phyloP scores from a whole-genome alignment of 1,140 invertebrate genomes.

The Lordiphosa collinella region DNA sequence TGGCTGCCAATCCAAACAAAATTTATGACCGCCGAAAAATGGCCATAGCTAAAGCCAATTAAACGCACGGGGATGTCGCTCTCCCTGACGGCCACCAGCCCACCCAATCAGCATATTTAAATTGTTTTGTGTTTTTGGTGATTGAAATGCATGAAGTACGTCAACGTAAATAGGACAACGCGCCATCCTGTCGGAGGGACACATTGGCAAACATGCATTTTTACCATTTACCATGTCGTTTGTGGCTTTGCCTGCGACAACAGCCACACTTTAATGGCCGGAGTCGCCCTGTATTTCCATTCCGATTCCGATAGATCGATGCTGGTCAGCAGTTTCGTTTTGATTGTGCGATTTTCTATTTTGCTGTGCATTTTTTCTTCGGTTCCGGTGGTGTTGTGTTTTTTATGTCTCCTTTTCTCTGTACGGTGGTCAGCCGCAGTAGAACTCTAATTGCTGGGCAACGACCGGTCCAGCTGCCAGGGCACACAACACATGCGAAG shows the following conservation, averaged over 20 bases:
- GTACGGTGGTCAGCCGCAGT: constrained; percentile 48
- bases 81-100: constrained; percentile 10
- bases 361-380: constrained; percentile 57
- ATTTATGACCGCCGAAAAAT: constrained; percentile 52
- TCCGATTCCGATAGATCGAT: constrained; percentile 37
- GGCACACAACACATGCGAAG: constrained; percentile 44
- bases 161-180: constrained; percentile 58
- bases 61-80: constrained; percentile 29
- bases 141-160: constrained; percentile 73
- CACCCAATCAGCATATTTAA: constrained; percentile 76
- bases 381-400: constrained; percentile 17
- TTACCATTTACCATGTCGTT: constrained; percentile 57
- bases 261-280: constrained; percentile 57
- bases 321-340: constrained; percentile 72
- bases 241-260: constrained; percentile 34
- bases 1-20: constrained; percentile 54
- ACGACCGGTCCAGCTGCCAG: constrained; percentile 10
- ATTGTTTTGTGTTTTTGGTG: constrained; percentile 72
- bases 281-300: constrained; percentile 12
- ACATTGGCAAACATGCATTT: constrained; percentile 66
- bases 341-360: constrained; percentile 71
- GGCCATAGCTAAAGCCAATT: constrained; percentile 51
- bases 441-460: constrained; percentile 69
- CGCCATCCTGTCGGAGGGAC: constrained; percentile 21
- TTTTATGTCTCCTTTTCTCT: constrained; percentile 11